These are phyloP conservation scores for Diadophis punctatus DNA, from an alignment of 2,113 vertebrate species.

Conservation along the genomic window DNA sequence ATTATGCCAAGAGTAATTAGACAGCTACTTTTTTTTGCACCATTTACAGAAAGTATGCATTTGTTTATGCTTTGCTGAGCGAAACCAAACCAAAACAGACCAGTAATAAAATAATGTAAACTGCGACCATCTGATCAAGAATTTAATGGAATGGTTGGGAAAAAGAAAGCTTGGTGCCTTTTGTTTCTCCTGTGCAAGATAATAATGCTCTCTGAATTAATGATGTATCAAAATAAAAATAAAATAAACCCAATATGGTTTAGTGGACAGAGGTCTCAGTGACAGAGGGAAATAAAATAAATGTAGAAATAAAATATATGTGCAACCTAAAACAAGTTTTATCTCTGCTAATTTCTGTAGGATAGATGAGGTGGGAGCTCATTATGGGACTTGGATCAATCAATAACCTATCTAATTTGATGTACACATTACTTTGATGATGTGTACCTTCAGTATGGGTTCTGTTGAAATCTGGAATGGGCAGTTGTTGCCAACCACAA, in stretches of 20 bases:
- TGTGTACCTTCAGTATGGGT: background rate
- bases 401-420: background rate
- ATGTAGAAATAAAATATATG: background rate
- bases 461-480: background rate
- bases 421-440: background rate
- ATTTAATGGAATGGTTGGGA: background rate
- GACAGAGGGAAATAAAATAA: background rate
- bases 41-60: background rate
- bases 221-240: background rate
- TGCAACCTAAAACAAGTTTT: background rate
- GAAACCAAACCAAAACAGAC: background rate
- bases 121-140: background rate
- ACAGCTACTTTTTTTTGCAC: background rate
- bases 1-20: background rate
- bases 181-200: background rate
- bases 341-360: background rate
- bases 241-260: background rate
- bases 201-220: background rate
- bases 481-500: background rate
- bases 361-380: background rate
- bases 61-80: background rate
- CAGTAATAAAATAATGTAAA: background rate
- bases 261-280: background rate
- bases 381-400: background rate
- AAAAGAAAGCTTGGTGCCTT: background rate